phyloP scores from a whole-genome alignment of 2,797 vertebrate species.

The Gobionotothen gibberifrons region DNA sequence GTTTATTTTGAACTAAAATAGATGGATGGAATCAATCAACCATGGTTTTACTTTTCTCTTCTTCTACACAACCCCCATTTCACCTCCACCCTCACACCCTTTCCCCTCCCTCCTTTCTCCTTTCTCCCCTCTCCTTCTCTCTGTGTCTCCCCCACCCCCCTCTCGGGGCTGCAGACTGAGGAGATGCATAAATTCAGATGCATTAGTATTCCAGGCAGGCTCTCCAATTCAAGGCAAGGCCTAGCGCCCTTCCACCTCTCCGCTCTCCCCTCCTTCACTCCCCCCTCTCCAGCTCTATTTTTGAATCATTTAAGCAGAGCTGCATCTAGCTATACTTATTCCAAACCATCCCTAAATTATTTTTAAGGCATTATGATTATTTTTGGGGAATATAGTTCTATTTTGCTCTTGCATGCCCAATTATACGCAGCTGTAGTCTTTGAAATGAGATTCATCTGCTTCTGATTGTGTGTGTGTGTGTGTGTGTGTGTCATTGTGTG shows the following conservation, averaged over 20 bases:
- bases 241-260: constrained; percentile 77
- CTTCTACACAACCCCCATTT: constrained; percentile 72
- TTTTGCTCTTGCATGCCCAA: constrained; percentile 65
- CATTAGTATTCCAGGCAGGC: constrained; percentile 89
- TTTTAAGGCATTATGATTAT: constrained; percentile 59
- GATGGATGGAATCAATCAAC: constrained; percentile 81
- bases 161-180: constrained; percentile 85
- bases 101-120: constrained; percentile 29
- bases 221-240: constrained; percentile 85
- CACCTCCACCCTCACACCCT: constrained; percentile 76
- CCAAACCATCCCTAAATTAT: constrained; percentile 66
- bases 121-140: constrained; percentile 42
- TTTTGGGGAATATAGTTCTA: constrained; percentile 48
- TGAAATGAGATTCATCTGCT: constrained; percentile 82
- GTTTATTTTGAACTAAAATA: constrained; percentile 75
- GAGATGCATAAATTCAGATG: constrained; percentile 87
- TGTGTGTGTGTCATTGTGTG: constrained; percentile 76
- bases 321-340: constrained; percentile 63
- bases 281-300: constrained; percentile 73
- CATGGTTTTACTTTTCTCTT: constrained; percentile 73
- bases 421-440: constrained; percentile 80
- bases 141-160: constrained; percentile 71
- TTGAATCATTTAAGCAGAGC: constrained; percentile 72
- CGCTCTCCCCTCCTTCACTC: constrained; percentile 60
- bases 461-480: constrained; percentile 67